phyloP scores from a whole-genome alignment of 2,888 invertebrate species.

The Dascillus cervinus region DNA sequence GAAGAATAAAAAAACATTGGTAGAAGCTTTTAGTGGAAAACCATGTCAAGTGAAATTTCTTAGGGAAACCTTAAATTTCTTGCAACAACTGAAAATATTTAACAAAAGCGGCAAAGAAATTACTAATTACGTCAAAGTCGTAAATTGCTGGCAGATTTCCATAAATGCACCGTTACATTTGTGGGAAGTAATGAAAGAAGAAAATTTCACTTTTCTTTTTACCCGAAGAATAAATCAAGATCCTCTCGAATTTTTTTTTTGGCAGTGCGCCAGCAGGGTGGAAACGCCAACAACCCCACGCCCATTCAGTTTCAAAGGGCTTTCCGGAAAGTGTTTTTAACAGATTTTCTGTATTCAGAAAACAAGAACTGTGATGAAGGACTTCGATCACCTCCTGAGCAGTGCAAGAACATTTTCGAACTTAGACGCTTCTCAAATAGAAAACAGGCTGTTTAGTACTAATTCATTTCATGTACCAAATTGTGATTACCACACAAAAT shows the following conservation, averaged over 20 bases:
- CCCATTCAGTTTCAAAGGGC: conserved; percentile 11
- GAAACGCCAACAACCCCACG: conserved; percentile 11
- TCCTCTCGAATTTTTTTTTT: conserved; percentile 22
- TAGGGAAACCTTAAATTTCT: conserved; percentile 11
- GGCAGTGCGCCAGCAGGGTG: conserved; percentile 9
- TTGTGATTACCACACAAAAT: too few relatives aligned
- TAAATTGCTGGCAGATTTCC: conserved; percentile 13
- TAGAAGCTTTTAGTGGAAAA: conserved; percentile 8
- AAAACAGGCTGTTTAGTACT: too few relatives aligned
- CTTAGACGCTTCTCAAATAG: too few relatives aligned
- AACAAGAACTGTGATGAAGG: conserved; percentile 5
- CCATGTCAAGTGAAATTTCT: conserved; percentile 18
- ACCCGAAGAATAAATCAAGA: conserved; percentile 21
- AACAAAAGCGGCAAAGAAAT: conserved; percentile 13
- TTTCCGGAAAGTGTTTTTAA: conserved; percentile 8
- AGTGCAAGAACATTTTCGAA: too few relatives aligned
- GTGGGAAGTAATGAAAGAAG: conserved; percentile 14
- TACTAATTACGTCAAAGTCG: conserved; percentile 14
- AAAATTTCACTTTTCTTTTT: conserved; percentile 15
- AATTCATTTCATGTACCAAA: too few relatives aligned
- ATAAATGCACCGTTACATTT: conserved; percentile 17
- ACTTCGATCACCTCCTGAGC: too few relatives aligned
- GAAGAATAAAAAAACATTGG: too few relatives aligned
- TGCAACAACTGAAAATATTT: conserved; percentile 12
- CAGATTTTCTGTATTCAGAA: conserved; percentile 5